phyloP scores from a whole-genome alignment of 2,888 invertebrate species.

The Balanococcus diminutus region DNA sequence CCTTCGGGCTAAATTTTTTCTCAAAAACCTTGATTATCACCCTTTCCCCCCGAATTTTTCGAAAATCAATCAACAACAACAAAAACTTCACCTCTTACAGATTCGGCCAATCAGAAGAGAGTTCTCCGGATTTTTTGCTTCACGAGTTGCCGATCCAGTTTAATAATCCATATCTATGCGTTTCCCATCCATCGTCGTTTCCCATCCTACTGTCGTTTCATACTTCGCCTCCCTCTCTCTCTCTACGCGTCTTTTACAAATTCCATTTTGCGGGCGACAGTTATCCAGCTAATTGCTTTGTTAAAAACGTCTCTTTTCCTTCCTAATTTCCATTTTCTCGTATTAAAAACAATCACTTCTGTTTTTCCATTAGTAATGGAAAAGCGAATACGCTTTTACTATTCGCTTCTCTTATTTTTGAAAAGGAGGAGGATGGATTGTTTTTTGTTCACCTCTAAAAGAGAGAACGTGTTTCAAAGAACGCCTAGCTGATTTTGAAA shows the following conservation, averaged over 20 bases:
- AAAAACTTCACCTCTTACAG: too few species aligned
- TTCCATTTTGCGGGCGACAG: conserved; percentile 52
- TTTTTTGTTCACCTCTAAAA: conserved; percentile 30
- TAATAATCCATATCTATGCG: too few species aligned
- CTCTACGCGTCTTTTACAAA: conserved; percentile 41
- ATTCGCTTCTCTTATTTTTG: conserved; percentile 16
- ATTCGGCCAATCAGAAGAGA: too few species aligned
- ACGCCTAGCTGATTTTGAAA: conserved; percentile 37
- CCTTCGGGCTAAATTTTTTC: too few species aligned
- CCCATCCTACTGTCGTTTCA: neutral
- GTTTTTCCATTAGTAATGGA: conserved; percentile 51
- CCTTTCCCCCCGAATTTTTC: too few species aligned
- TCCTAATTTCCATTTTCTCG: conserved; percentile 53
- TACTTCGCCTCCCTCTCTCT: conserved; percentile 35
- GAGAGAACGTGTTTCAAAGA: conserved; percentile 34
- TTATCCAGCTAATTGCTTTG: conserved; percentile 53
- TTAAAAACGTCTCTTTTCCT: conserved; percentile 47
- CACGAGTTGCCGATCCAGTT: too few species aligned
- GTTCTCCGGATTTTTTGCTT: too few species aligned
- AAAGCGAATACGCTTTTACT: conserved; percentile 49
- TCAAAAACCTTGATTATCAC: too few species aligned
- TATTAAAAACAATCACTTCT: conserved; percentile 53
- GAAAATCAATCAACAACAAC: too few species aligned
- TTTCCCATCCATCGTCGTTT: conserved; percentile 11
- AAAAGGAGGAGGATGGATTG: conserved; percentile 15